These are phyloP conservation scores for Anolis carolinensis DNA, from an alignment of 2,113 vertebrate genomes.

Conservation along the genomic window DNA sequence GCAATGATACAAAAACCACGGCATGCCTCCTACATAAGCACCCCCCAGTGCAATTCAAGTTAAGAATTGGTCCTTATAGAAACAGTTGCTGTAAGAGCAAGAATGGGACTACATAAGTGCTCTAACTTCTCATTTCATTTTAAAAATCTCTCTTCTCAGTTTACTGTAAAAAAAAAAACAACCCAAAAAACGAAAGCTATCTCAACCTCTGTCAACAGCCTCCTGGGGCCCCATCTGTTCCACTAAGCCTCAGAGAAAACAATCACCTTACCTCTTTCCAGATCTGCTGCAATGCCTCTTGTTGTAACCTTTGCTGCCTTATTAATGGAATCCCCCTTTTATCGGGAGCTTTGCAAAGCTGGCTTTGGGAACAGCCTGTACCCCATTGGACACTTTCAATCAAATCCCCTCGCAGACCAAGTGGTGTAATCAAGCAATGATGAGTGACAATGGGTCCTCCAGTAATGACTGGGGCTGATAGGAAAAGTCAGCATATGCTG, in stretches of 20 bases:
- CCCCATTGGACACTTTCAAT: slow-evolving; percentile 72
- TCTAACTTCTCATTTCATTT: background rate
- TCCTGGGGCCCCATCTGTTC: slow-evolving; percentile 67
- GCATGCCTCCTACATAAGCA: background rate
- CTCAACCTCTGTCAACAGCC: slow-evolving; percentile 9
- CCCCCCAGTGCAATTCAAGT: background rate
- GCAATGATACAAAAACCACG: background rate
- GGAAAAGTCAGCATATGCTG: slow-evolving; percentile 16
- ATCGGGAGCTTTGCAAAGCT: slow-evolving; percentile 74
- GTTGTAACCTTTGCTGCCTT: slow-evolving; percentile 71
- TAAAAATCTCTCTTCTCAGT: background rate
- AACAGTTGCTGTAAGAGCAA: background rate
- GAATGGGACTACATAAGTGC: background rate
- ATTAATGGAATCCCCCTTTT: slow-evolving; percentile 66
- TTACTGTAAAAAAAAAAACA: slow-evolving; percentile 18
- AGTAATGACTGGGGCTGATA: slow-evolving; percentile 16
- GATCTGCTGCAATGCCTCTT: slow-evolving; percentile 64
- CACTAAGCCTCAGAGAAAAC: slow-evolving; percentile 56
- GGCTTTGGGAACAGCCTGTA: slow-evolving; percentile 58
- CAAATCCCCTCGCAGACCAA: slow-evolving; percentile 60
- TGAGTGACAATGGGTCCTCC: slow-evolving; percentile 63
- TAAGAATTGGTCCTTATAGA: background rate
- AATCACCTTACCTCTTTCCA: slow-evolving; percentile 79
- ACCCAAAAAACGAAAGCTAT: slow-evolving; percentile 27
- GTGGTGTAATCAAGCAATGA: slow-evolving; percentile 55